phyloP scores from a whole-genome alignment of 2,113 vertebrate species.

The Onychostoma macrolepis region DNA sequence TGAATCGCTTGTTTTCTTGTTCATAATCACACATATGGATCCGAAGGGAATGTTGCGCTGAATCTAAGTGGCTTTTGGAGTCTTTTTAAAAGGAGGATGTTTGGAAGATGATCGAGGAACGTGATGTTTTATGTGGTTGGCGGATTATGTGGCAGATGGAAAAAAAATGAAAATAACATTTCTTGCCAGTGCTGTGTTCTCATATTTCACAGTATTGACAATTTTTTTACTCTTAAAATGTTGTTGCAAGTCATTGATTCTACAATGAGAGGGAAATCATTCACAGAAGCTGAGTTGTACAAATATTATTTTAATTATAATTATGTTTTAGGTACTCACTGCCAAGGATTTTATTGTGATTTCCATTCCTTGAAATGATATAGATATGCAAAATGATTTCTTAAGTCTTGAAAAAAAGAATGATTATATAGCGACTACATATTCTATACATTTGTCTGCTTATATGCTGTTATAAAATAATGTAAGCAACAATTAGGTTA shows the following conservation, averaged over 20 bases:
- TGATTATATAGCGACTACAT: neutral
- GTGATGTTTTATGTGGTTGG: slow-evolving; percentile 2
- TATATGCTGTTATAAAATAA: neutral
- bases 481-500: neutral
- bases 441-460: neutral
- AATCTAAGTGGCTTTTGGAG: slow-evolving; percentile 55
- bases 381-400: neutral
- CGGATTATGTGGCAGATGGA: neutral
- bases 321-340: neutral
- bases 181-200: neutral
- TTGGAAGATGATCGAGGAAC: slow-evolving; percentile 54
- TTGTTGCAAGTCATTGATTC: slow-evolving; percentile 10
- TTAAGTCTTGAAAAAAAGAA: neutral
- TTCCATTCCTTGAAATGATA: neutral
- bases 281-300: neutral
- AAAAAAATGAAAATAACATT: neutral
- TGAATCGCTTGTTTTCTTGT: slow-evolving; percentile 64
- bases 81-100: slow-evolving; percentile 25
- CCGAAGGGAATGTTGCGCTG: slow-evolving; percentile 43
- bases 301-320: neutral
- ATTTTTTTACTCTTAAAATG: neutral
- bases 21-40: slow-evolving; percentile 56
- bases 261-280: neutral
- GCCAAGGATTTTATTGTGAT: neutral
- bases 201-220: neutral